Evolutionary conservation across 2,797 vertebrate species (phyloP), one percentile per base, ranked within the genome.

Genomic region (Hypotaenidia okinawae): DNA sequence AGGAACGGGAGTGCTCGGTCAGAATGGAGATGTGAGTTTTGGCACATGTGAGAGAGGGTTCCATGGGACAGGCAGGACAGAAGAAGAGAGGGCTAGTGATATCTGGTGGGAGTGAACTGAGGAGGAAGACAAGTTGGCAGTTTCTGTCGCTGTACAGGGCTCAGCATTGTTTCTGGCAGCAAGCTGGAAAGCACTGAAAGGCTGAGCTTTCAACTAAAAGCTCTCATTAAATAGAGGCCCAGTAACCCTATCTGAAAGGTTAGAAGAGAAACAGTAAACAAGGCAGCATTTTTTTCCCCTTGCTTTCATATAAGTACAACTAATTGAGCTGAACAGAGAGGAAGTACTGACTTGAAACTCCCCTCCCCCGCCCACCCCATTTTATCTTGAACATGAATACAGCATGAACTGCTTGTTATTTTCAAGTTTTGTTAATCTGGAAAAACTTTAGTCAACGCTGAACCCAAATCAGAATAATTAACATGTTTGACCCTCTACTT

Each of bases 161-260:
- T 73, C 67, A 76, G 43, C 41, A 57, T 49, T 3, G 33, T 82
- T 94, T 73, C 63, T 90, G 59, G 41, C 69, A 84, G 80, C 54
- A 77, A 92, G 45, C 39, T 58, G 69, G 59, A 72, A 82, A 75
- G 9, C 19, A 32, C 68, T 87, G 82, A 57, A 64, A 76, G 33
- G 24, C 63, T 66, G 75, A 94, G 39, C 8, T 85, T 94, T 93
- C 72, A 93, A 52, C 32, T 52, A 70, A 73, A 89, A 93, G n/a
- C 59, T 80, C 80, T 85, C 33, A 75, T 62, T 66, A 85, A 84
- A 28, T 13, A 69, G 59, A 83, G 47, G 64, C 41, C 47, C 37
- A 62, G 57, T 84, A 74, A 83, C 52, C 55, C 25, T 33, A 16
- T 55, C 25, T 35, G 75, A 69, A 89, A 79, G 17, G 63, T 83